Base-by-base conservation (phyloP, 2,888 invertebrate species). In the Ischnus inquisitorius region DNA sequence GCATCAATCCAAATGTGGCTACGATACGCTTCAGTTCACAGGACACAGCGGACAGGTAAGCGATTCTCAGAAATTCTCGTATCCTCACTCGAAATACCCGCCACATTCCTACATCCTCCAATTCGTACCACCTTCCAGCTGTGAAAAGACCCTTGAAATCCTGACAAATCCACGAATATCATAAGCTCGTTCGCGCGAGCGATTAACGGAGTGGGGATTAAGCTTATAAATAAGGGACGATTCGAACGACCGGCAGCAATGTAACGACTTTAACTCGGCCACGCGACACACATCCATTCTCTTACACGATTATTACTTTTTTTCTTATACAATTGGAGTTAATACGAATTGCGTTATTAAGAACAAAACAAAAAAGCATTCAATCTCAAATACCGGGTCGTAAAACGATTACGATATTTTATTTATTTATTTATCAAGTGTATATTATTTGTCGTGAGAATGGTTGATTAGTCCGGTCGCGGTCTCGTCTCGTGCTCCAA, bases 21-120 rank as follows among this genome's bases (percentile, higher is more conserved):
- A 94, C 95, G 83, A 92, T 98, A 71, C 95, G 95, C 87, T 98
- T 97, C 93, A 95, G 96, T 48, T 96, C 96, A 54, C 94, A 95
- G 64, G 96, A 96, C 90, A 95, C 95, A 89, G 97, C 97, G 68
- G 94, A 95, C 71, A 96, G 97, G 97, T 97, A 93, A 28, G 1
- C 6, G 41, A 68, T 16, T 19, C 16, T 3, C 22, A 0, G n/a
- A 28, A 28, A 19, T 60, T 19, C 10, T 43, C 14, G 62, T 54
- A 22, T 54, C 19, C 14, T 39, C 6, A 69, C 14, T 79, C 64
- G 64, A 72, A 82, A 76, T 68, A 69, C 69, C 76, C 79, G 79
- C 68, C 12, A 39, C n/a, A 14, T 67, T 34, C 34, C 22, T 54
- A 68, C 25, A 51, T 48, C 62, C 46, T 74, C 65, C 64, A 62